Base-by-base conservation (phyloP, 1,140 invertebrate genomes). In the Drosophila navojoa region DNA sequence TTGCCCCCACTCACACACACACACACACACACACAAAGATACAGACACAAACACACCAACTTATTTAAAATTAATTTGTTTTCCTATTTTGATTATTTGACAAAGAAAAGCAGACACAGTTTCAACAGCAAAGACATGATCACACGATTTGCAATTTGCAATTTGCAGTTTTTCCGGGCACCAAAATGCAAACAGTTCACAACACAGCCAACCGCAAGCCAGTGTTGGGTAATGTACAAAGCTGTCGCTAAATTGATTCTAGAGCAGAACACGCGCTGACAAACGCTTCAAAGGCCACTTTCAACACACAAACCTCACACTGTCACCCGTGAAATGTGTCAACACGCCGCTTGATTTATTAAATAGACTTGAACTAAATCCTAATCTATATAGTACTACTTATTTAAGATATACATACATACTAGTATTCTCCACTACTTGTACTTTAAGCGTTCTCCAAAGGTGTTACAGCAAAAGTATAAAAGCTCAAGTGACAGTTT, bases 401-500 rank as follows among this genome's bases (percentile, higher is more conserved):
- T 50, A 57, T n/a, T 53, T 73, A 76, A 73, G 60, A 54, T 49
- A 59, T 64, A 38, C 35, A 38, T 38, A 45, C 58, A 38, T 38
- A 45, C 58, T 70, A 70, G 35, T 54, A 54, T 62, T 76, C 61
- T 55, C 49, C 42, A 64, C 59, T 62, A 72, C 29, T 73, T 60
- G 29, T 66, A 63, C 50, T 73, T 57, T 68, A 85, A 75, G 76
- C 54, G 68, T 60, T 54, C 29, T 42, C 11, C 57, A 50, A 63
- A 66, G 71, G 58, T 45, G 42, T 71, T 71, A 66, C 66, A 61
- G 68, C 53, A 60, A 76, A 75, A 57, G 55, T 38, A 47, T 47
- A 75, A 81, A 82, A 71, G 79, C 79, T 89, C 66, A 76, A 76
- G 62, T 60, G 77, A 89, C 79, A 79, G 81, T 76, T 84, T 70